Evolutionary conservation across 2,888 invertebrate genomes (phyloP).

Genomic region (Chymomyza caudatula): DNA sequence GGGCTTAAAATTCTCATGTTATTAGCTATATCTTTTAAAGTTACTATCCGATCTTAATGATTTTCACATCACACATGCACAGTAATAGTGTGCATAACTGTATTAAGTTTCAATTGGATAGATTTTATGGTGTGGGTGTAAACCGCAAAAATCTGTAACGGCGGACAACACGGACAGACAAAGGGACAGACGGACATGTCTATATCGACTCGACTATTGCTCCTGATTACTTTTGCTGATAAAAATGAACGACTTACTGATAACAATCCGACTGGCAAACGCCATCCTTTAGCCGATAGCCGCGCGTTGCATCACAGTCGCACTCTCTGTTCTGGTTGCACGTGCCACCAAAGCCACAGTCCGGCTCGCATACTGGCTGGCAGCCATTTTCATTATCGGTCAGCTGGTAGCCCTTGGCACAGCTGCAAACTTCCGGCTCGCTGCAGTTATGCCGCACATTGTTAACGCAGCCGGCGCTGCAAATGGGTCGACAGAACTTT

Average conservation of each 20-base stretch:
- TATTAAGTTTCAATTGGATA: no score
- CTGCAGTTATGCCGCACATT: constrained; percentile 73
- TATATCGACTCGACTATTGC: no score
- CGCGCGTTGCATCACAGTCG: constrained; percentile 78
- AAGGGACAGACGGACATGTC: no score
- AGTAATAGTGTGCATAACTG: no score
- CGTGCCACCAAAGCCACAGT: constrained; percentile 79
- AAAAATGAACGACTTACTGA: constrained; percentile 67
- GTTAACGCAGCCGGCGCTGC: constrained; percentile 75
- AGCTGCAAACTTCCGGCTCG: constrained; percentile 77
- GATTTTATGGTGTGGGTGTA: no score
- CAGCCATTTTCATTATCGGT: constrained; percentile 63
- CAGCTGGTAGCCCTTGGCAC: constrained; percentile 77
- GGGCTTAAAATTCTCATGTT: no score
- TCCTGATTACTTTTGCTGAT: no score
- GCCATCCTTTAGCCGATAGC: constrained; percentile 78
- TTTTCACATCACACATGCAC: no score
- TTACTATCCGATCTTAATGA: no score
- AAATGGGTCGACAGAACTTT: constrained; percentile 82
- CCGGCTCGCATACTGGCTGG: constrained; percentile 70
- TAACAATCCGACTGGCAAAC: constrained; percentile 76
- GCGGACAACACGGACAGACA: no score
- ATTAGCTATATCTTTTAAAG: no score
- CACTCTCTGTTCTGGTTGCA: constrained; percentile 82
- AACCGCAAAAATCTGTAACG: no score